These are phyloP conservation scores for Dreissena polymorpha DNA, from an alignment of 1,140 invertebrate genomes.

Conservation along the genomic window DNA sequence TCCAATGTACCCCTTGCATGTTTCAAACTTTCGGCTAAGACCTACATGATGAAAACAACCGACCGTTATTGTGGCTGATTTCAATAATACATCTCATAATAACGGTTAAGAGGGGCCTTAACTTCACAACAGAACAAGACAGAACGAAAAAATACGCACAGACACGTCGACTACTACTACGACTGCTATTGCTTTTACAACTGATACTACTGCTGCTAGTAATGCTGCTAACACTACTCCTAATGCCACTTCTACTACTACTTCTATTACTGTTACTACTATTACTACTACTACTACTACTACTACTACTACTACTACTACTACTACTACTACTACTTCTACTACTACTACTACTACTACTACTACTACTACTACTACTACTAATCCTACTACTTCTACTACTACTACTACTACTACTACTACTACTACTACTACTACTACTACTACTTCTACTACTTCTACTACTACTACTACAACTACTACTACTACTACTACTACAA, in stretches of 20 bases:
- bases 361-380: constrained; percentile 9
- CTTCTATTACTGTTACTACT: constrained; percentile 2
- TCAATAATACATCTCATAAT: background rate
- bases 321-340: constrained; percentile 25
- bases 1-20: constrained; percentile 43
- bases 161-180: constrained; percentile 34
- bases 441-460: background rate
- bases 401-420: too few relatives aligned
- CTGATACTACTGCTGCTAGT: background rate
- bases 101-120: too few relatives aligned
- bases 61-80: background rate
- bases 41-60: constrained; percentile 11
- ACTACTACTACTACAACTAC: background rate
- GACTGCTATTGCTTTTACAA: constrained; percentile 18
- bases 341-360: constrained; percentile 1
- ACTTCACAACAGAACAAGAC: too few relatives aligned
- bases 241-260: background rate
- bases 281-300: constrained; percentile 20
- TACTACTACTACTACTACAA: constrained; percentile 36
- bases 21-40: constrained; percentile 53
- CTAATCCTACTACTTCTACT: too few relatives aligned
- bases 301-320: constrained; percentile 29
- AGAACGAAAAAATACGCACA: too few relatives aligned
- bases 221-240: background rate
- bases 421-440: background rate